Evolutionary conservation across 2,113 vertebrate species (phyloP).

Genomic region (Euleptes europaea): DNA sequence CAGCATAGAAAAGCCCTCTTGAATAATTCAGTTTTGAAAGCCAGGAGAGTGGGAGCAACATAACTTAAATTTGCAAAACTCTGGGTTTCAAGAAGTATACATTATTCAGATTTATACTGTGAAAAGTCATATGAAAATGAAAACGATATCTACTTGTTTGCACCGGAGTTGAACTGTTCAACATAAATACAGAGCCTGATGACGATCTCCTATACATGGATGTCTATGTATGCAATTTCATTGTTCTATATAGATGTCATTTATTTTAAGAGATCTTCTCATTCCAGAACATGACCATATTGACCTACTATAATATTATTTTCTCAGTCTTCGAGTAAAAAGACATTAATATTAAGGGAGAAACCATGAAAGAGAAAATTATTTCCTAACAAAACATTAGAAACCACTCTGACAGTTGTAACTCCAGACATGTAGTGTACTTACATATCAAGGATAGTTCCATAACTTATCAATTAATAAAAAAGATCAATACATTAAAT

Average conservation of each 20-base stretch:
- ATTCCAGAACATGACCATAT: neutral
- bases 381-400: neutral
- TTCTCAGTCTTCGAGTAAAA: neutral
- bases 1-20: no score
- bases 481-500: constrained; percentile 14
- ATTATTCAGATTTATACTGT: neutral
- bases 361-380: neutral
- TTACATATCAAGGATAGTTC: neutral
- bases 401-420: neutral
- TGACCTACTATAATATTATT: neutral
- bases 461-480: neutral
- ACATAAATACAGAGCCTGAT: no score
- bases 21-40: no score
- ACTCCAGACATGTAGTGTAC: neutral
- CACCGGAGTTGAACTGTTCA: no score
- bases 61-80: neutral
- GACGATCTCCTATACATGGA: no score
- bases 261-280: neutral
- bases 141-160: no score
- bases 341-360: neutral
- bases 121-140: neutral
- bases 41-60: neutral
- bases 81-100: neutral
- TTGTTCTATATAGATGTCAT: no score
- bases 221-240: no score